Conservation (phyloP, 2,888 invertebrate species). For the Cataglyphis cursor region DNA sequence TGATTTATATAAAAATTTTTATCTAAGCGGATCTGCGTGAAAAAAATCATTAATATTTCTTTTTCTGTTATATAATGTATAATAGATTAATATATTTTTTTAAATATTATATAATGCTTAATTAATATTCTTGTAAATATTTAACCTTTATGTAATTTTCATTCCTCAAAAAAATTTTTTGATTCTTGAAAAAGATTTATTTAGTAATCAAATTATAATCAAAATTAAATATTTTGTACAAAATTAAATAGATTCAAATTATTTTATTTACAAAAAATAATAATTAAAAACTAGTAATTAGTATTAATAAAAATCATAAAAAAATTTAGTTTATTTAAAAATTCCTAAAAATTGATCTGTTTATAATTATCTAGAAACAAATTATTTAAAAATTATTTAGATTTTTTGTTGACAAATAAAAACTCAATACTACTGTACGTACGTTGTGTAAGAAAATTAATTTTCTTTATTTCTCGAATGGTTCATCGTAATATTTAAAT, state of each 20-base stretch:
- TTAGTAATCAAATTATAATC: neutral
- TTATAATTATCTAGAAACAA: neutral
- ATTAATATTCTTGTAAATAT: constrained; percentile 9
- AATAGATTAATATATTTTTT: neutral
- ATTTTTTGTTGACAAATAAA: neutral
- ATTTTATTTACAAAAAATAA: neutral
- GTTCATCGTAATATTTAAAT: constrained; percentile 9
- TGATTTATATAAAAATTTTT: neutral
- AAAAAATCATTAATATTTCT: neutral
- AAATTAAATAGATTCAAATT: neutral
- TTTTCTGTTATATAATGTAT: neutral
- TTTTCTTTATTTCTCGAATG: neutral
- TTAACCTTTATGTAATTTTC: neutral
- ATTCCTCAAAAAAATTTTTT: too few species aligned
- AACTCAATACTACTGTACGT: neutral
- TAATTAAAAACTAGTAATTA: neutral
- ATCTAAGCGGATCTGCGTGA: neutral
- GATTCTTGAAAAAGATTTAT: neutral
- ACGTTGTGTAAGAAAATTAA: neutral
- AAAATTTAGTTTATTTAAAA: neutral
- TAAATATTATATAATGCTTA: neutral
- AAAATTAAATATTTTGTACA: neutral
- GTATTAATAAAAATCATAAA: neutral
- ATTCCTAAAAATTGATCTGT: neutral
- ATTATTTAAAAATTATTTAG: neutral